A percentile compares a stretch with the other conserved stretches of the same genome.
Conservation (phyloP, 2,797 vertebrate genomes). For the Lycodopsis pacificus region DNA sequence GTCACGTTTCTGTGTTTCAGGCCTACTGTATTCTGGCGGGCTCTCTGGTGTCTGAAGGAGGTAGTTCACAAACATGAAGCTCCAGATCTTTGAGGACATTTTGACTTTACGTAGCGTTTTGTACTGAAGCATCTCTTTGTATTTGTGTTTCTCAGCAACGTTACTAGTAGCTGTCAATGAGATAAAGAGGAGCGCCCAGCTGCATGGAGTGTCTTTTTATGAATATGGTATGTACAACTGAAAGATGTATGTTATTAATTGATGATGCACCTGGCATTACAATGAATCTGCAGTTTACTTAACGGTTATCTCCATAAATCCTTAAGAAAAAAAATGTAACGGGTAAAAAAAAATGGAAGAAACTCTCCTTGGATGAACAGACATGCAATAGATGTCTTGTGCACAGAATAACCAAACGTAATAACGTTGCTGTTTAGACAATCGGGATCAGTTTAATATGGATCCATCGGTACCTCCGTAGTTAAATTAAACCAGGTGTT, state of each 20-base stretch:
- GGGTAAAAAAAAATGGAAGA: not conserved
- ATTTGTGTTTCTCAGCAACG: conserved; percentile 87
- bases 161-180: conserved; percentile 97
- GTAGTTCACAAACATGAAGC: conserved; percentile 73
- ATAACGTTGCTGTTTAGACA: not conserved
- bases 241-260: not conserved
- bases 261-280: not conserved
- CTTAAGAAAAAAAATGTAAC: not conserved
- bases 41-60: conserved; percentile 98
- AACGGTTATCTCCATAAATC: not conserved
- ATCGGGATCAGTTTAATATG: not conserved
- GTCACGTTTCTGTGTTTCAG: conserved; percentile 73
- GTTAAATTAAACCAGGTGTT: not conserved
- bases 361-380: not conserved
- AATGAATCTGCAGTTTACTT: not conserved
- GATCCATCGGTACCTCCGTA: not conserved
- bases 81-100: not conserved
- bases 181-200: conserved; percentile 91
- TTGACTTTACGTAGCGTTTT: not conserved
- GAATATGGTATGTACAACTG: conserved; percentile 91
- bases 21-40: conserved; percentile 98
- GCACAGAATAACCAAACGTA: not conserved
- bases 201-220: conserved; percentile 91
- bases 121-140: conserved; percentile 21
- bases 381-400: not conserved